These are phyloP conservation scores for Micronycteris hirsuta DNA, from an alignment of 2,113 vertebrate species.

Conservation along the genomic window DNA sequence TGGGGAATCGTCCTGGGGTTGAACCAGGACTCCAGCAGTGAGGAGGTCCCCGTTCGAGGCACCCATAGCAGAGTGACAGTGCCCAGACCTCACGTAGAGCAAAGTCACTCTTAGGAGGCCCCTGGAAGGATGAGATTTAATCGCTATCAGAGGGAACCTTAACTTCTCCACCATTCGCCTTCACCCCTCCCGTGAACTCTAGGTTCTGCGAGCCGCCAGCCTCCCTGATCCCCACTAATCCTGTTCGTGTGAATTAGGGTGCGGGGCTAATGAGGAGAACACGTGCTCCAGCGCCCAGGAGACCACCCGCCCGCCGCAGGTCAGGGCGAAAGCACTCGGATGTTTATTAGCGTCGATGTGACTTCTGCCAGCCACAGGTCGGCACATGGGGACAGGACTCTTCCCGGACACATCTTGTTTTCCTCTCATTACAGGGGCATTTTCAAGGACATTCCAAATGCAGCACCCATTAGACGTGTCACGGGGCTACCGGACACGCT, in stretches of 20 bases:
- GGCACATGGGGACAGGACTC: neutral
- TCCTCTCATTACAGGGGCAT: slow-evolving; percentile 49
- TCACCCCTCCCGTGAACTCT: neutral
- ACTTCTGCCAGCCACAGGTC: slow-evolving; percentile 19
- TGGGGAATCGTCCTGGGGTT: neutral
- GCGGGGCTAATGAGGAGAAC: slow-evolving; percentile 52
- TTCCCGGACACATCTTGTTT: slow-evolving; percentile 18
- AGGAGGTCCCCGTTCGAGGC: neutral
- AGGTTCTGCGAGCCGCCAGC: slow-evolving; percentile 37
- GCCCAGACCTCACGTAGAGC: slow-evolving; percentile 1
- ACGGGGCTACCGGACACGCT: neutral
- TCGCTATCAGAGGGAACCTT: slow-evolving; percentile 32
- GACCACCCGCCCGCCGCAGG: slow-evolving; percentile 4
- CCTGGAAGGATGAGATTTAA: neutral
- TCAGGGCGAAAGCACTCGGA: neutral
- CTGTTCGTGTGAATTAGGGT: slow-evolving; percentile 63
- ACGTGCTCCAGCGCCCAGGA: neutral
- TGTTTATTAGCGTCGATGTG: slow-evolving; percentile 53
- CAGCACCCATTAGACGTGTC: slow-evolving; percentile 38
- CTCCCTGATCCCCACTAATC: slow-evolving; percentile 51
- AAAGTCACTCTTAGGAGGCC: slow-evolving; percentile 17
- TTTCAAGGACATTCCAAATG: slow-evolving; percentile 62
- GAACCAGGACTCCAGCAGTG: neutral
- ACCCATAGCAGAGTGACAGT: neutral
- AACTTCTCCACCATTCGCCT: slow-evolving; percentile 8